Evolutionary conservation across 2,888 invertebrate species (phyloP), one percentile per base, ranked within the genome.

Genomic region (Chymomyza amoena): DNA sequence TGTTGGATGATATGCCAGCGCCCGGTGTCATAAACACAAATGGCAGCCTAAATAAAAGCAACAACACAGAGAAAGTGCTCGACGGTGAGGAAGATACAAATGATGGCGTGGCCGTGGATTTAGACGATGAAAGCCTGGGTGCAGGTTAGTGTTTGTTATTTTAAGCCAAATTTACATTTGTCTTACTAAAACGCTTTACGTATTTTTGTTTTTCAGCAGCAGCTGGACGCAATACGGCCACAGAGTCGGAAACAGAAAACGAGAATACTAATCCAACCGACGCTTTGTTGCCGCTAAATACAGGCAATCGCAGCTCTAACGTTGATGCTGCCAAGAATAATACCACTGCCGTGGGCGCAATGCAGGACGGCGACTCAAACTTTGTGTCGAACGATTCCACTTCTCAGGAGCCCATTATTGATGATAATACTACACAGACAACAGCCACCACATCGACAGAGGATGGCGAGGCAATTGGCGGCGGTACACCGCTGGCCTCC

Each of bases 1-100:
- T 98, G 76, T 93, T 98, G 78, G 96, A 96, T 84, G 95, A 95
- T 84, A 95, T 96, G 92, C 95, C 95, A 6, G 79, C 79, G 60
- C 84, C 87, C 13, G 84, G 89, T 9, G 77, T 72, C 51, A 72
- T 75, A 45, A 81, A 81, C 59, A 82, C 83, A 39, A 90, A 89
- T 75, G 91, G 90, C 60, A 84, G 78, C 60, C 73, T 81, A 45
- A 70, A 75, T 50, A 88, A 79, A 71, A 78, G 64, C 52, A 80
- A 61, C 72, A 80, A 69, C 45, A 79, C 60, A 70, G 78, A 70
- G 71, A 85, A 83, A 68, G 78, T 73, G 6, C 74, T 86, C 50
- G 84, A 86, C 32, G 85, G 77, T 50, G 89, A 88, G 20, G 90
- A 79, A 10, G 81, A 90, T 69, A 90, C 90, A 69, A 90, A 89